phyloP scores from a whole-genome alignment of 2,888 invertebrate genomes.

The Athripsodes cinereus region DNA sequence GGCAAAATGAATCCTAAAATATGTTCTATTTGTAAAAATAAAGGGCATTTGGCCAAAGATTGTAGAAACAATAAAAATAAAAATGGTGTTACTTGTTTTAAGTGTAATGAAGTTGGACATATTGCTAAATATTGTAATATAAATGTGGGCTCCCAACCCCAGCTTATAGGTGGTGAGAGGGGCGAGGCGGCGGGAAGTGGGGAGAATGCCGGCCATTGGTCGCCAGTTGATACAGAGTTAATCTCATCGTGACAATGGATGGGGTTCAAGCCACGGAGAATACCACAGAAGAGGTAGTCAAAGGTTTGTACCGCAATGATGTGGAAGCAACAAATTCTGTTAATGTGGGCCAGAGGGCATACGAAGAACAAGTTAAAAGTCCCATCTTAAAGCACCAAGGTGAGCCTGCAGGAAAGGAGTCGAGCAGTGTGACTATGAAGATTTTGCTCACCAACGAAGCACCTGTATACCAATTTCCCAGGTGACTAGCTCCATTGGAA shows the following conservation, averaged over 20 bases:
- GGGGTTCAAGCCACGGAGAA: background rate
- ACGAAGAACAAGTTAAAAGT: background rate
- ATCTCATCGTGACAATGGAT: background rate
- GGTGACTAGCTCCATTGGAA: slow-evolving; percentile 29
- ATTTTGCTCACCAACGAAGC: slow-evolving; percentile 31
- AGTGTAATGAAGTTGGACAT: too few species aligned
- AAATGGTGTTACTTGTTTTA: too few species aligned
- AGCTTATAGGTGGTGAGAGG: too few species aligned
- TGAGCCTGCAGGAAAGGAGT: background rate
- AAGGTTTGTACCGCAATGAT: background rate
- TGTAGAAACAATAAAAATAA: too few species aligned
- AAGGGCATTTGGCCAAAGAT: too few species aligned
- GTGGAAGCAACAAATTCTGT: background rate
- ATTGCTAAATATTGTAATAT: too few species aligned
- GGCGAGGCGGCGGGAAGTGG: too few species aligned
- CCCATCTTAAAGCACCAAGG: background rate
- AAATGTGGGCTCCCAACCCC: too few species aligned
- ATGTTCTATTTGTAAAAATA: too few species aligned
- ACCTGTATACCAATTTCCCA: slow-evolving; percentile 29
- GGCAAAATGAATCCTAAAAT: too few species aligned
- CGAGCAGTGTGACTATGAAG: slow-evolving; percentile 23
- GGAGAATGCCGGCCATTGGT: too few species aligned
- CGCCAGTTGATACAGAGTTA: background rate
- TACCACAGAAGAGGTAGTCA: background rate
- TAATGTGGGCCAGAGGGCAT: background rate